phyloP scores from a whole-genome alignment of 2,888 invertebrate genomes.

The Ormyrus labotus region DNA sequence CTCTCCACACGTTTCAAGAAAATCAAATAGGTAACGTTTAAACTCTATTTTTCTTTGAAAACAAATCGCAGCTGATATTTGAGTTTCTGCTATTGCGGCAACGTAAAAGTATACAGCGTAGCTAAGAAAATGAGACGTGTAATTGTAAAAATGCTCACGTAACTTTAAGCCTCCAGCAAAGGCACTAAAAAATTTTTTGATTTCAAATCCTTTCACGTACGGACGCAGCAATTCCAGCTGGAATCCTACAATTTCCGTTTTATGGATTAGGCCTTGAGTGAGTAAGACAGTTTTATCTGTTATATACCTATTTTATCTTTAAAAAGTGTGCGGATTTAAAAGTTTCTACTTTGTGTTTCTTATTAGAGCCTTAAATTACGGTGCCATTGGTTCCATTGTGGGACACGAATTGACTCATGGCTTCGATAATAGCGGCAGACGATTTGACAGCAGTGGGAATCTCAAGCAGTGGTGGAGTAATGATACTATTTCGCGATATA shows the following conservation, averaged over 20 bases:
- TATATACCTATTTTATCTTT: neutral
- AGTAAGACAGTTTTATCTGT: constrained; percentile 73
- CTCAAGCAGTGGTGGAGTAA: constrained; percentile 94
- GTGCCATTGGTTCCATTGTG: constrained; percentile 86
- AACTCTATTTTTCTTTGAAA: constrained; percentile 29
- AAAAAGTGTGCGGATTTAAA: neutral
- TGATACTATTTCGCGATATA: constrained; percentile 84
- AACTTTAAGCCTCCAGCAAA: too few species aligned
- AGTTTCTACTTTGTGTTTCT: neutral
- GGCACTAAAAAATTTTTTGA: neutral
- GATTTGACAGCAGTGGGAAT: constrained; percentile 91
- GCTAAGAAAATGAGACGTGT: too few species aligned
- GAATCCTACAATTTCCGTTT: constrained; percentile 90
- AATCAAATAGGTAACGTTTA: constrained; percentile 86
- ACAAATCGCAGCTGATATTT: neutral
- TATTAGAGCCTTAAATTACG: constrained; percentile 83
- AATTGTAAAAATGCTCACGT: too few species aligned
- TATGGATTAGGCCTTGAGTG: constrained; percentile 90
- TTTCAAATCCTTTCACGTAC: constrained; percentile 7
- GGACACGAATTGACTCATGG: constrained; percentile 85
- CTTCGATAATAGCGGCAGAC: constrained; percentile 83
- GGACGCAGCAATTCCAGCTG: constrained; percentile 86
- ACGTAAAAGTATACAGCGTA: too few species aligned
- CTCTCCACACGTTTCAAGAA: constrained; percentile 87
- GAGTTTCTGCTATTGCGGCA: too few species aligned